phyloP scores from a whole-genome alignment of 1,140 invertebrate species.

The Melipona quadrifasciata region DNA sequence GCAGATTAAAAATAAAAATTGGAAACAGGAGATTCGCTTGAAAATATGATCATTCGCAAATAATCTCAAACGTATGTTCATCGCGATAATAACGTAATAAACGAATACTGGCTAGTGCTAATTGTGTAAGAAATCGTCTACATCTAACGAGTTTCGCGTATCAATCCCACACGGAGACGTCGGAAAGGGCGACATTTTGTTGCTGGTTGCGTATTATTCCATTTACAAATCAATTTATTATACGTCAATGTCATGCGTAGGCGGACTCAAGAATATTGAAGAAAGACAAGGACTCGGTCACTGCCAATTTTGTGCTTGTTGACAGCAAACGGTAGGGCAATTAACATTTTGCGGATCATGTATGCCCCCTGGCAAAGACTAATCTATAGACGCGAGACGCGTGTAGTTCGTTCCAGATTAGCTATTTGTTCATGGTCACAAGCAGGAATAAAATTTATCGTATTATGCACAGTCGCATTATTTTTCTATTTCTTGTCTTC shows the following conservation, averaged over 20 bases:
- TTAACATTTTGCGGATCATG: slow-evolving; percentile 5
- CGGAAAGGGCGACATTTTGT: slow-evolving; percentile 4
- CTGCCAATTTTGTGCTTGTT: slow-evolving; percentile 9
- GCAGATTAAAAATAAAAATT: neutral
- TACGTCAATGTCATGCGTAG: neutral
- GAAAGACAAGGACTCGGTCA: slow-evolving; percentile 10
- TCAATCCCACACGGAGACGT: slow-evolving; percentile 15
- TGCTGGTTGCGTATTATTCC: neutral
- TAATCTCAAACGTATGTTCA: neutral
- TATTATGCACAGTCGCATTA: neutral
- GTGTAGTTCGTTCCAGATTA: slow-evolving; percentile 3
- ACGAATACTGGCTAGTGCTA: neutral
- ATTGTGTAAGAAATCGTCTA: neutral
- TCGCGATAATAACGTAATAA: neutral
- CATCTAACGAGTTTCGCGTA: slow-evolving; percentile 1
- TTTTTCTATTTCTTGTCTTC: neutral
- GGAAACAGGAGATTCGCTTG: neutral
- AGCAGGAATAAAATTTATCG: neutral
- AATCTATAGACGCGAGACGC: neutral
- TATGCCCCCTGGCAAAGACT: slow-evolving; percentile 5
- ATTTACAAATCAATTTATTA: neutral
- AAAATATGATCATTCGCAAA: neutral
- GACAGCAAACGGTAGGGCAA: neutral
- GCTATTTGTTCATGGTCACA: neutral
- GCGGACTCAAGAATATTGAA: neutral